Evolutionary conservation across 2,888 invertebrate genomes (phyloP).

Genomic region (Trichogramma evanescens): DNA sequence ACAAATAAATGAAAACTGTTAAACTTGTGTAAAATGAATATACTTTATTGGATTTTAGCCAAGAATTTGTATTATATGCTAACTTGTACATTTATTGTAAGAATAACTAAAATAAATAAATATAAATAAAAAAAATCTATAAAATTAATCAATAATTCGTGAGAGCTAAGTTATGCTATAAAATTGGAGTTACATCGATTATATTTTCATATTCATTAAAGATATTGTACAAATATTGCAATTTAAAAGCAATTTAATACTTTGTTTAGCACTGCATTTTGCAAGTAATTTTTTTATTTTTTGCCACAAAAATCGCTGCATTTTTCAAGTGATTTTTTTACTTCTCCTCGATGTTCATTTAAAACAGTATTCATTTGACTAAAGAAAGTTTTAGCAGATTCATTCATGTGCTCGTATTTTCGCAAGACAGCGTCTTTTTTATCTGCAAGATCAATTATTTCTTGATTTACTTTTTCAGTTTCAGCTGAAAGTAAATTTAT

Average conservation of each 20-base stretch:
- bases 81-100: constrained; percentile 9
- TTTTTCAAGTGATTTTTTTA: constrained; percentile 8
- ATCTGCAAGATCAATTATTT: constrained; percentile 30
- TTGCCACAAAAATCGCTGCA: not conserved
- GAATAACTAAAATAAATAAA: not conserved
- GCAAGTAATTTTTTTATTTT: not conserved
- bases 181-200: too few relatives aligned
- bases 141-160: not conserved
- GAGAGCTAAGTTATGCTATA: too few relatives aligned
- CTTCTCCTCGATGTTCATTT: constrained; percentile 25
- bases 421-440: constrained; percentile 31
- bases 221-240: not conserved
- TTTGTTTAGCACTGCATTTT: not conserved
- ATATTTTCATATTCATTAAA: not conserved
- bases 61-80: constrained; percentile 20
- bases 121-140: constrained; percentile 3
- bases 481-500: constrained; percentile 22
- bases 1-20: constrained; percentile 5
- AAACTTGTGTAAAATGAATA: constrained; percentile 16
- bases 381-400: constrained; percentile 31
- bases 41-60: constrained; percentile 21
- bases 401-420: constrained; percentile 26
- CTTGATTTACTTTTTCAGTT: constrained; percentile 19
- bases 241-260: not conserved
- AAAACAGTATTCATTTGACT: constrained; percentile 28